Conservation (phyloP, 2,797 vertebrate species). For the Pseudotriccus pelzelni region DNA sequence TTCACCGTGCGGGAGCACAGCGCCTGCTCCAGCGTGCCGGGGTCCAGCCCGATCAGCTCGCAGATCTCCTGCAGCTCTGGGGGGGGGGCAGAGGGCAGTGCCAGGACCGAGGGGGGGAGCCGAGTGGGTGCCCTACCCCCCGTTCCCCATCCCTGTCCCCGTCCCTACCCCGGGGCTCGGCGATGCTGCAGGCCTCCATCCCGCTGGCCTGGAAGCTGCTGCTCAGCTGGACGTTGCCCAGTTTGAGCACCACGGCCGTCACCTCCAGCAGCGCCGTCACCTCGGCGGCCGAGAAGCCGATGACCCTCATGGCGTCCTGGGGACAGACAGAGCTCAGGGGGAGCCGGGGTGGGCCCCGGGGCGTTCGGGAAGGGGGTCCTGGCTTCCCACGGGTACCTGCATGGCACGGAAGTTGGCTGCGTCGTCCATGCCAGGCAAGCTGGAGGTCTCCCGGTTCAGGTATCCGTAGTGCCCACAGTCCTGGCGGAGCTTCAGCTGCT, state of each 20-base stretch:
- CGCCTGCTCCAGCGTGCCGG: slow-evolving; percentile 68
- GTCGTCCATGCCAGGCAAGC: slow-evolving; percentile 60
- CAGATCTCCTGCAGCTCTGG: slow-evolving; percentile 74
- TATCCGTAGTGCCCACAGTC: slow-evolving; percentile 67
- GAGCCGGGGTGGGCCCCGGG: background rate
- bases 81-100: accelerated
- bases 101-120: accelerated
- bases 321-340: background rate
- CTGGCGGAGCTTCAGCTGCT: slow-evolving; percentile 68
- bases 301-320: slow-evolving; percentile 78
- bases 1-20: slow-evolving; percentile 79
- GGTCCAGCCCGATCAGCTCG: slow-evolving; percentile 66
- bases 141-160: background rate
- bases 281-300: slow-evolving; percentile 74
- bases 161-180: slow-evolving; percentile 64
- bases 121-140: accelerated
- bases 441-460: slow-evolving; percentile 51
- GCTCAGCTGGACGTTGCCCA: slow-evolving; percentile 74
- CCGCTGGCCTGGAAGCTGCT: slow-evolving; percentile 74
- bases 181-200: slow-evolving; percentile 67
- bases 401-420: slow-evolving; percentile 67
- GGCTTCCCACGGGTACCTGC: slow-evolving; percentile 58
- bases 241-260: slow-evolving; percentile 77
- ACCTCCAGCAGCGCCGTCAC: slow-evolving; percentile 73
- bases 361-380: accelerated